These are phyloP conservation scores for Sinohyriopsis cumingii DNA, from an alignment of 2,888 invertebrate genomes.

Conservation along the genomic window DNA sequence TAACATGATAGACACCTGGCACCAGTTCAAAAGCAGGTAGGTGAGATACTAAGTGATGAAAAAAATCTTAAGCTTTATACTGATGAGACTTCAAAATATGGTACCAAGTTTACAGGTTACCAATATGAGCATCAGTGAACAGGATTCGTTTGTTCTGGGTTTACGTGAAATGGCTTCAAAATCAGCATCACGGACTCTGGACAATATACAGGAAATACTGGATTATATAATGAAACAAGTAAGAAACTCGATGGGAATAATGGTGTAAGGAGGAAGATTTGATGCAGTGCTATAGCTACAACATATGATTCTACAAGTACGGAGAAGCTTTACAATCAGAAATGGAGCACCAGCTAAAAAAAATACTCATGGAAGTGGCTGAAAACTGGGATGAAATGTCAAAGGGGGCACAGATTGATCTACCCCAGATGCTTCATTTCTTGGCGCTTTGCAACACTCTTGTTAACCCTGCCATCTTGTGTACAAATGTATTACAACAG, in stretches of 20 bases:
- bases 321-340: constrained; percentile 1
- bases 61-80: constrained; percentile 12
- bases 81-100: constrained; percentile 25
- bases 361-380: background rate
- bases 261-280: constrained; percentile 5
- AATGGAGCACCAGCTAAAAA: background rate
- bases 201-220: constrained; percentile 16
- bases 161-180: constrained; percentile 17
- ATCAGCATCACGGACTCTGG: constrained; percentile 6
- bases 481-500: no score
- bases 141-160: constrained; percentile 15
- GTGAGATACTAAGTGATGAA: constrained; percentile 2
- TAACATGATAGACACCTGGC: constrained; percentile 1
- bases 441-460: no score
- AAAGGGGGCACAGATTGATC: background rate
- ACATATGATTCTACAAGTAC: constrained; percentile 2
- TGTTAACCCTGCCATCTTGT: no score
- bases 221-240: constrained; percentile 11
- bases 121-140: constrained; percentile 21
- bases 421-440: no score
- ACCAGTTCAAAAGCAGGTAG: constrained; percentile 4
- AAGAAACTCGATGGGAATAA: background rate
- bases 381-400: constrained; percentile 5
- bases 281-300: constrained; percentile 2
- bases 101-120: constrained; percentile 18